These are phyloP conservation scores for Polymixis flavicincta DNA, from an alignment of 2,888 invertebrate species.

Conservation along the genomic window DNA sequence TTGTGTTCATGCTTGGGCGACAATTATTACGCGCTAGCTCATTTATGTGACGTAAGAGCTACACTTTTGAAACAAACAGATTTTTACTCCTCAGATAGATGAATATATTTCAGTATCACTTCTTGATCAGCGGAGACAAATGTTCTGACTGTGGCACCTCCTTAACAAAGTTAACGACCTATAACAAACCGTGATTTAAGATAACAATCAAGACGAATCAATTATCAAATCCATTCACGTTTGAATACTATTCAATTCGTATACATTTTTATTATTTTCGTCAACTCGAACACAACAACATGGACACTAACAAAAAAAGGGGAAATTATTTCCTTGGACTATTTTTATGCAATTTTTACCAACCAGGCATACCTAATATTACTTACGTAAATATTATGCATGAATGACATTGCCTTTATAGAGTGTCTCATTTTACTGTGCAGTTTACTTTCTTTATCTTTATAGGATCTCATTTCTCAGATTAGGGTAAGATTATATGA, in stretches of 20 bases:
- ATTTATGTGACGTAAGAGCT: conserved; percentile 54
- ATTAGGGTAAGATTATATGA: background rate
- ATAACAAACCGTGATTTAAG: conserved; percentile 20
- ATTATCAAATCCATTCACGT: conserved; percentile 9
- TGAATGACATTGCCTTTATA: background rate
- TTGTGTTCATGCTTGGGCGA: conserved; percentile 82
- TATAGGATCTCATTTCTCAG: conserved; percentile 3
- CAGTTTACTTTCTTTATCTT: background rate
- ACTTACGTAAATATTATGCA: conserved; percentile 25
- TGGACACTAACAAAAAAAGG: background rate
- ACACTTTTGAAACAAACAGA: conserved; percentile 31
- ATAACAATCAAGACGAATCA: conserved; percentile 31
- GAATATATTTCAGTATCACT: background rate
- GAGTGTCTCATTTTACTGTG: conserved; percentile 29
- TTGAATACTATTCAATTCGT: conserved; percentile 8
- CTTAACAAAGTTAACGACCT: conserved; percentile 32
- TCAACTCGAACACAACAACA: too few species aligned
- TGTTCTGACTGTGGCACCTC: background rate
- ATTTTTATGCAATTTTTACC: background rate
- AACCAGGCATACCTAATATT: conserved; percentile 17
- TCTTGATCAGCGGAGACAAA: background rate
- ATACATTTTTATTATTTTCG: conserved; percentile 8
- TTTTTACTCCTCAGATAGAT: background rate
- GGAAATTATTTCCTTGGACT: background rate
- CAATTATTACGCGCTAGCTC: conserved; percentile 68